Conservation (phyloP, 2,113 vertebrate species). For the Anolis sagrei region DNA sequence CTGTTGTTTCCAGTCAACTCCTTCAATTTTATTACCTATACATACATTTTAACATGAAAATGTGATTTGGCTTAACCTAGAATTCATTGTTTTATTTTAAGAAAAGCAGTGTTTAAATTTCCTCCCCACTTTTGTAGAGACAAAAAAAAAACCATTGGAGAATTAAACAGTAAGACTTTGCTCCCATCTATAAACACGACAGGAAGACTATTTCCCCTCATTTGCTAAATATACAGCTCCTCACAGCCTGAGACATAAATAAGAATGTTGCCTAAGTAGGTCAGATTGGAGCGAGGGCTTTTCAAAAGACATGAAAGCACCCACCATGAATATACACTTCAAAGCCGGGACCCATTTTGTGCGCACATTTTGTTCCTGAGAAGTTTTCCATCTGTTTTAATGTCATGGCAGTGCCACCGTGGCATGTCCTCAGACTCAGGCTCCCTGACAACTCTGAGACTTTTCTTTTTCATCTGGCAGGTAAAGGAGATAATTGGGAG, state of each 20-base stretch:
- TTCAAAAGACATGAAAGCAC: constrained; percentile 80
- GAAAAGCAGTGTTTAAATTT: constrained; percentile 71
- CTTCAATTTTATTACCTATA: constrained; percentile 48
- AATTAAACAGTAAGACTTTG: constrained; percentile 75
- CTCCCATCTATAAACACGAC: constrained; percentile 73
- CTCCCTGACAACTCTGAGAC: constrained; percentile 65
- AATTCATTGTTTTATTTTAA: constrained; percentile 57
- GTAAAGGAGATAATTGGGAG: constrained; percentile 74
- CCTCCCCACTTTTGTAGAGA: constrained; percentile 69
- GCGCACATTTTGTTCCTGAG: constrained; percentile 80
- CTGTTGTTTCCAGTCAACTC: constrained; percentile 53
- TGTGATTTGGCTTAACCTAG: constrained; percentile 64
- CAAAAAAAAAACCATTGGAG: constrained; percentile 74
- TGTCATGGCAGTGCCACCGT: constrained; percentile 73
- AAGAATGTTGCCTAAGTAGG: constrained; percentile 81
- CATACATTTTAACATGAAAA: constrained; percentile 52
- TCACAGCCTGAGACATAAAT: constrained; percentile 75
- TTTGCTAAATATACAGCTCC: constrained; percentile 80
- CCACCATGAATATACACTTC: constrained; percentile 76
- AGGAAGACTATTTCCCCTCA: constrained; percentile 70
- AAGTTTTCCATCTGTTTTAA: constrained; percentile 79
- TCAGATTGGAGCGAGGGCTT: constrained; percentile 79
- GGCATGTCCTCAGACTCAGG: constrained; percentile 74
- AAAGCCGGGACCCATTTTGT: constrained; percentile 75
- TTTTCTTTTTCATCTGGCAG: constrained; percentile 69